Conservation (phyloP, 1,140 invertebrate genomes). For the Lutraria rhynchaena region DNA sequence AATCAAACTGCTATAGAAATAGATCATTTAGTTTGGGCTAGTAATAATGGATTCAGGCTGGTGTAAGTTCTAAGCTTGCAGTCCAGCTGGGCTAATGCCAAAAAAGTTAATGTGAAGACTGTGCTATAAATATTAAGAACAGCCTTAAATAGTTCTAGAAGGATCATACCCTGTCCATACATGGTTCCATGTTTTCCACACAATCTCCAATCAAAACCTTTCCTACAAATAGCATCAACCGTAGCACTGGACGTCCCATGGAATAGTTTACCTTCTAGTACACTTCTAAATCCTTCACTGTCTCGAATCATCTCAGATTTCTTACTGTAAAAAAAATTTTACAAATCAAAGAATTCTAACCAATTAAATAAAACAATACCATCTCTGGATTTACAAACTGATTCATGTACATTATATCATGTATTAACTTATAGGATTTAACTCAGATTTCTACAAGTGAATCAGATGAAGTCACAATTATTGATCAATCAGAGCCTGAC, state of each 20-base stretch:
- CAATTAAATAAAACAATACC: background rate
- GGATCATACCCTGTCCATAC: slow-evolving; percentile 75
- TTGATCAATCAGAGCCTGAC: no score
- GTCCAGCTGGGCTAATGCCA: no score
- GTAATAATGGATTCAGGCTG: no score
- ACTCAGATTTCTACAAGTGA: no score
- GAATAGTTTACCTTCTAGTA: slow-evolving; percentile 73
- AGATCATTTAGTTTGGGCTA: no score
- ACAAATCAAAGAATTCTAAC: background rate
- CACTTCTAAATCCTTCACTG: slow-evolving; percentile 55
- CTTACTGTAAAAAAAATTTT: slow-evolving; percentile 35
- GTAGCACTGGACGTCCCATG: slow-evolving; percentile 74
- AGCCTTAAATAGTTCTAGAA: no score
- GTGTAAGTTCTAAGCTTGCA: no score
- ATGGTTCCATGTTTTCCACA: slow-evolving; percentile 79
- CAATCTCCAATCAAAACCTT: slow-evolving; percentile 79
- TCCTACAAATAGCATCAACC: slow-evolving; percentile 76
- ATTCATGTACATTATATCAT: background rate
- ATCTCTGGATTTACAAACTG: background rate
- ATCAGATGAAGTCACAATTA: no score
- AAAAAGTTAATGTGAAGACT: no score
- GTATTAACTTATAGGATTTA: no score
- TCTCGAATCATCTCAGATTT: slow-evolving; percentile 51
- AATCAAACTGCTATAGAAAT: no score
- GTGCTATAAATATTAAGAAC: no score